Evolutionary conservation across 37 sponge, comb jelly and placozoan genomes (phyloP), one percentile per base, ranked within the genome.

Genomic region (Hormiphora californensis): DNA sequence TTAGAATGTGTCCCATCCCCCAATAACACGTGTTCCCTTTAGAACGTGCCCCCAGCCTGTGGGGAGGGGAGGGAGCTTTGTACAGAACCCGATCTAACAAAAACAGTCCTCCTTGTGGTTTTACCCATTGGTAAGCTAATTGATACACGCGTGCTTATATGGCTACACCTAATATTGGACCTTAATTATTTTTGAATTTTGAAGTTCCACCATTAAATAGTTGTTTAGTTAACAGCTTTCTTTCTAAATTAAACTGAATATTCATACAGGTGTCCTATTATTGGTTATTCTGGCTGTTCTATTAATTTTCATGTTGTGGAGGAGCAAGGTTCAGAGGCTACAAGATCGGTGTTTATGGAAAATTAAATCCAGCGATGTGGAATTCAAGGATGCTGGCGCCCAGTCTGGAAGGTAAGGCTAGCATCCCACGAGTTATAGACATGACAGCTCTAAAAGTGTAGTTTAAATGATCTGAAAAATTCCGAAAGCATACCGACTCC

Each of bases 391-490:
- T 17, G 81, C 81, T 30, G 61, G 30, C 3, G 35, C 81, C 0
- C 81, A 73, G 38, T 73, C 81, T 15, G 81, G 81, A n/a, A 39
- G 81, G 81, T 73, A 33, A 17, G n/a, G n/a, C n/a, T n/a, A n/a
- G n/a, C n/a, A n/a, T n/a, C n/a, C n/a, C n/a, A n/a, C n/a, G n/a
- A n/a, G n/a, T n/a, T n/a, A n/a, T n/a, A n/a, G n/a, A n/a, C n/a
- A n/a, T n/a, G n/a, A n/a, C n/a, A n/a, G n/a, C n/a, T n/a, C n/a
- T n/a, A n/a, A n/a, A n/a, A n/a, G n/a, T n/a, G n/a, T n/a, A n/a
- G n/a, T n/a, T n/a, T n/a, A n/a, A n/a, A n/a, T n/a, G n/a, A n/a
- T n/a, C n/a, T n/a, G n/a, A n/a, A n/a, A n/a, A n/a, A n/a, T n/a
- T n/a, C n/a, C n/a, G n/a, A n/a, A n/a, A n/a, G n/a, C n/a, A n/a